phyloP scores from a whole-genome alignment of 1,140 invertebrate genomes.

The Meloidogyne hapla region DNA sequence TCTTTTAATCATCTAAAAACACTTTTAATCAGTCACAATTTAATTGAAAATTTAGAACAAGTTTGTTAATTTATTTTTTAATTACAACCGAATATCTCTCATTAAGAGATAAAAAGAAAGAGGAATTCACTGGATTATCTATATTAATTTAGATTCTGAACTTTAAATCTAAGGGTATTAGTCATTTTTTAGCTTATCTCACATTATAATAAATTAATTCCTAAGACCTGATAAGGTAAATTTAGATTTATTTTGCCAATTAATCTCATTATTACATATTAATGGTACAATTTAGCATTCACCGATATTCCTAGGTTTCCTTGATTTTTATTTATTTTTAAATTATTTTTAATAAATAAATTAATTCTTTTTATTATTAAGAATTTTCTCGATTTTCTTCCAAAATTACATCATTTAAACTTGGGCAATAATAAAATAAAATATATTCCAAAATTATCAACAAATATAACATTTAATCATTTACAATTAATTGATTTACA shows the following conservation, averaged over 20 bases:
- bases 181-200: too few species aligned
- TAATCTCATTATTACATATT: too few species aligned
- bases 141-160: too few species aligned
- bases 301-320: too few species aligned
- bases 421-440: conserved; percentile 44
- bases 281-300: too few species aligned
- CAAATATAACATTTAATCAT: background rate
- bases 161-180: too few species aligned
- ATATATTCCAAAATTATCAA: conserved; percentile 38
- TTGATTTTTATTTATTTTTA: conserved; percentile 13
- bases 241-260: too few species aligned
- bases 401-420: conserved; percentile 40
- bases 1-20: conserved; percentile 31
- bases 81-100: too few species aligned
- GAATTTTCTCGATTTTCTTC: conserved; percentile 48
- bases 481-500: conserved; percentile 43
- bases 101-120: too few species aligned
- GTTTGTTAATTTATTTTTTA: conserved; percentile 21
- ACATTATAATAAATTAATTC: too few species aligned
- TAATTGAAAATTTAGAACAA: conserved; percentile 41
- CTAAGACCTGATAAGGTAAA: too few species aligned
- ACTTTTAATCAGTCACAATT: conserved; percentile 41
- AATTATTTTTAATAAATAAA: background rate
- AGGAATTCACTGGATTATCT: too few species aligned
- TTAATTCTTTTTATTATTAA: conserved; percentile 25